phyloP scores from a whole-genome alignment of 2,797 vertebrate genomes.

The Acipenser transmontanus region DNA sequence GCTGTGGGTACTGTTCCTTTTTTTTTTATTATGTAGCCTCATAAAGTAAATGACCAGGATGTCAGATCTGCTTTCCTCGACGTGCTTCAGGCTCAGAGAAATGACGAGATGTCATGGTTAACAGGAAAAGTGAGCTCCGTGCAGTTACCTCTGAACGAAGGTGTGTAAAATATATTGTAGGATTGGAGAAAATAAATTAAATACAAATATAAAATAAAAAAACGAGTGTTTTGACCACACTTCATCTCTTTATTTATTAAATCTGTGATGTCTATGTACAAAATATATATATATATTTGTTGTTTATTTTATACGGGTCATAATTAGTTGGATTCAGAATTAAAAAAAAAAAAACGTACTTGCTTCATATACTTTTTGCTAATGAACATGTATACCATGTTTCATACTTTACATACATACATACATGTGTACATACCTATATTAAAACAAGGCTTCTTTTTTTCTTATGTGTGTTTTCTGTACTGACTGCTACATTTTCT shows the following conservation, averaged over 20 bases:
- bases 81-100: conserved; percentile 76
- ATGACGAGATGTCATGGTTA: conserved; percentile 68
- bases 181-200: too few relatives aligned
- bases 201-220: too few relatives aligned
- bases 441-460: not conserved
- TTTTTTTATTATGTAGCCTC: conserved; percentile 47
- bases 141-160: conserved; percentile 64
- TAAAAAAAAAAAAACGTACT: too few relatives aligned
- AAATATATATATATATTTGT: too few relatives aligned
- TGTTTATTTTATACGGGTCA: too few relatives aligned
- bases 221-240: too few relatives aligned
- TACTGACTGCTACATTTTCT: conserved; percentile 15
- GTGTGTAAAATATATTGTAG: conserved; percentile 40
- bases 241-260: too few relatives aligned
- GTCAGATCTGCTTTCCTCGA: conserved; percentile 70
- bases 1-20: not conserved
- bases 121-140: conserved; percentile 57
- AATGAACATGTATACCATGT: too few relatives aligned
- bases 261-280: too few relatives aligned
- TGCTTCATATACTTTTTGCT: too few relatives aligned
- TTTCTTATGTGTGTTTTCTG: not conserved
- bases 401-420: too few relatives aligned
- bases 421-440: not conserved
- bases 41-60: conserved; percentile 57
- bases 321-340: too few relatives aligned